Evolutionary conservation across 2,888 invertebrate genomes (phyloP), one percentile per base, ranked within the genome.

Genomic region (Acrobasis consociella): DNA sequence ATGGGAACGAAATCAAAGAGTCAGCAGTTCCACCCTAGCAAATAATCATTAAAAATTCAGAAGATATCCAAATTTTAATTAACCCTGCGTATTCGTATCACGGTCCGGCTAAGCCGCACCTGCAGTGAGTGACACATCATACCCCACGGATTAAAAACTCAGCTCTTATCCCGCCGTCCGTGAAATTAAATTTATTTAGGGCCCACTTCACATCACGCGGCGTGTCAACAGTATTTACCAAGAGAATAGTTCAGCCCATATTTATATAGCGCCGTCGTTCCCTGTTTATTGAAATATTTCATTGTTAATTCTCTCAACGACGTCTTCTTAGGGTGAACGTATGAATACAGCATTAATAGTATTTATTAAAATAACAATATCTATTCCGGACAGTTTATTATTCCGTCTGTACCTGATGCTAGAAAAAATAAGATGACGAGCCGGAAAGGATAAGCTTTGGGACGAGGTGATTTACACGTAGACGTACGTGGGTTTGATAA

Each of bases 161-260:
- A 68, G 67, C 72, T 76, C 69, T 73, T 74, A 78, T 69, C 72
- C 80, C 80, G 73, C 82, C 78, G 71, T 65, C 82, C 85, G 83
- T 88, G 85, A 89, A 89, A 91, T 91, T 88, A 85, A 90, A 90
- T 91, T 91, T 89, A 91, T 89, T 91, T 90, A 89, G 87, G 86
- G 75, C 78, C 82, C 85, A 82, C 85, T 87, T 83, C 78, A 81
- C 82, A 82, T 86, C 86, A 86, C 80, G 77, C 82, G 73, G 77
- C 78, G 77, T 85, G 88, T 88, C 91, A 87, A 78, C 86, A 73
- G 66, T 89, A 86, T 91, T 91, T 90, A 88, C 88, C 87, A 85
- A 87, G 84, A 87, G 82, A 89, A 91, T 89, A 89, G 83, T 89
- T 89, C 75, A 74, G 83, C 82, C 82, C 82, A 80, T 91, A 88